A percentile compares a stretch with the other conserved stretches of the same genome.
These are phyloP conservation scores for Drosophila mettleri DNA, from an alignment of 2,888 invertebrate species.

Conservation along the genomic window DNA sequence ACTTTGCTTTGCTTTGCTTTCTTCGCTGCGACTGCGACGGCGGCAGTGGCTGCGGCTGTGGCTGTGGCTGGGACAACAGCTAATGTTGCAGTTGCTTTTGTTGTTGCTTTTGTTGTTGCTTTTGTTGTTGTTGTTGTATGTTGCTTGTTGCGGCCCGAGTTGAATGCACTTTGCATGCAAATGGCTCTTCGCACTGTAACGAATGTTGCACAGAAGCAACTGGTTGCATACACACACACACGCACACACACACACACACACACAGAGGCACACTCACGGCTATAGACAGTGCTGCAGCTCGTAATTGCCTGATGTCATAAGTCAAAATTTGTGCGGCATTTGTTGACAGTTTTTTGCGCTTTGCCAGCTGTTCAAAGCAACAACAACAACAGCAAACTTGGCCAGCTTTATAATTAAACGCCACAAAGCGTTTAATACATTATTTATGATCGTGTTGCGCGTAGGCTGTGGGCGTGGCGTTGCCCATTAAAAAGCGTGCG, in stretches of 20 bases:
- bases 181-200: constrained; percentile 35
- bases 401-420: constrained; percentile 21
- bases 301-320: constrained; percentile 76
- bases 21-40: constrained; percentile 50
- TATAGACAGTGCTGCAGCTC: constrained; percentile 27
- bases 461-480: constrained; percentile 15
- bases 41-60: constrained; percentile 1
- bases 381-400: constrained; percentile 16
- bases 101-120: constrained; percentile 10
- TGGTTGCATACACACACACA: constrained; percentile 31
- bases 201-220: constrained; percentile 48
- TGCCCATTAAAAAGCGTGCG: not conserved
- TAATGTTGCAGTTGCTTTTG: constrained; percentile 19
- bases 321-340: constrained; percentile 66
- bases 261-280: not conserved
- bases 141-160: constrained; percentile 50
- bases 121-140: constrained; percentile 8
- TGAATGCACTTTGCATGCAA: constrained; percentile 71
- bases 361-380: constrained; percentile 21
- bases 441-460: constrained; percentile 4
- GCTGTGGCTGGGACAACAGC: constrained; percentile 18
- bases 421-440: constrained; percentile 21
- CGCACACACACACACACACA: not conserved
- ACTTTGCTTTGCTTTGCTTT: constrained; percentile 74
- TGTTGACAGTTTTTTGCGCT: constrained; percentile 53